A percentile compares a stretch with the other conserved stretches of the same genome.
These are phyloP conservation scores for Salvelinus fontinalis DNA, from an alignment of 2,113 vertebrate species.

Conservation along the genomic window DNA sequence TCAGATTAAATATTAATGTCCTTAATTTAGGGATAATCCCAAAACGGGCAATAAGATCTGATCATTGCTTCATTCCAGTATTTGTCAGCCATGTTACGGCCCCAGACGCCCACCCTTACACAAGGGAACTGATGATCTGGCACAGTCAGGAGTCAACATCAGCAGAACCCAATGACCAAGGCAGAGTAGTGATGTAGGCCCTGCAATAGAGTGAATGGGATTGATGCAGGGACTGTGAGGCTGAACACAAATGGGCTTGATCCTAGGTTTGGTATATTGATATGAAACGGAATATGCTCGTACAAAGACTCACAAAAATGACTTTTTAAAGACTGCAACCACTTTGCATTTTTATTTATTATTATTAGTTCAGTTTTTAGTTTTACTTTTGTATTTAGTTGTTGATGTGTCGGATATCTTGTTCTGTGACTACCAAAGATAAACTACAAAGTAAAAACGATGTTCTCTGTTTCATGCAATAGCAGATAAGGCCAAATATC, in stretches of 20 bases:
- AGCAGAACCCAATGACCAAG: conserved; percentile 60
- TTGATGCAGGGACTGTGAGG: conserved; percentile 9
- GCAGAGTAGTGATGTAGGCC: conserved; percentile 6
- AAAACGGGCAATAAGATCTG: conserved; percentile 50
- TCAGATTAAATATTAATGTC: conserved; percentile 32
- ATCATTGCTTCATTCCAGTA: conserved; percentile 66
- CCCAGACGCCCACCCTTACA: conserved; percentile 16
- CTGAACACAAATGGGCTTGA: background rate
- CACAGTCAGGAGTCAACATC: too few species aligned
- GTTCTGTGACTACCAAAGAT: conserved; percentile 98
- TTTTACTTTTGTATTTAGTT: conserved; percentile 59
- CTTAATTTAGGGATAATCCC: conserved; percentile 35
- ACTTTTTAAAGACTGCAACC: conserved; percentile 73
- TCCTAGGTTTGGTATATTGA: conserved; percentile 17
- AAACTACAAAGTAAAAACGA: conserved; percentile 87
- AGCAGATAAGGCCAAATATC: conserved; percentile 97
- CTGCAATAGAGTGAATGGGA: background rate
- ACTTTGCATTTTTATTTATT: conserved; percentile 76
- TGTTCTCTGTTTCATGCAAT: conserved; percentile 97
- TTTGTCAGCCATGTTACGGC: conserved; percentile 42
- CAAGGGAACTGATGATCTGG: too few species aligned
- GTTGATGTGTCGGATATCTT: conserved; percentile 77
- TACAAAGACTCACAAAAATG: conserved; percentile 60
- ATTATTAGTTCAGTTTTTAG: conserved; percentile 75
- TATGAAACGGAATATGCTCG: conserved; percentile 16